Evolutionary conservation across 2,797 vertebrate genomes (phyloP), one percentile per base, ranked within the genome.

Genomic region (Sardinella longiceps): DNA sequence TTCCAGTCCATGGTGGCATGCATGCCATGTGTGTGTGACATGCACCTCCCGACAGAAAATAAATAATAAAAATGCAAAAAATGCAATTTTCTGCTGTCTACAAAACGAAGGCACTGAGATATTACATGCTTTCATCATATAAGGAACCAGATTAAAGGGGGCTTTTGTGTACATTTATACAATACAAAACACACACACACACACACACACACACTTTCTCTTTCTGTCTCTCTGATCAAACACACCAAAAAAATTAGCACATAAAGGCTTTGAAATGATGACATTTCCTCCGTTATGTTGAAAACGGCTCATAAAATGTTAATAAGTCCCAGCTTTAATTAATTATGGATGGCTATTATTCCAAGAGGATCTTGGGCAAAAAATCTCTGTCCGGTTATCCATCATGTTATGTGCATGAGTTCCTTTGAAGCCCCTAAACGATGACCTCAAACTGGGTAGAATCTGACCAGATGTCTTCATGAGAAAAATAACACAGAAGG

Each of bases 311-410:
- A 74, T 74, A 30, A 39, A 74, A 74, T 39, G 1, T 74, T 39
- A 74, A 74, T 74, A 0, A 39, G 30, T 5, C 66, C 15, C 66
- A 74, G 3, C 66, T 74, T 74, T 39, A 74, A 74, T 74, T 18
- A 74, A 74, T 74, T 39, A 74, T 74, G 66, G 66, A 74, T 74
- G 33, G 30, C 5, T 74, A 39, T 74, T 74, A 74, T 74, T 74
- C 33, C 33, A 74, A 39, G 66, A 74, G 15, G 12, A 74, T 37
- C 30, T 74, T 30, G 33, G 3, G 33, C 66, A 1, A 63, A 58
- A 58, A 82, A 39, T 39, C 82, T 9, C 50, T 70, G 5, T 30
- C 10, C 63, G 3, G 63, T 37, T 18, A 33, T 10, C 12, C 28
- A 28, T 70, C 28, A 28, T 70, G 33, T 70, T 33, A 70, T 70